Conservation (phyloP, 1,140 invertebrate genomes). For the Phortica variegata region DNA sequence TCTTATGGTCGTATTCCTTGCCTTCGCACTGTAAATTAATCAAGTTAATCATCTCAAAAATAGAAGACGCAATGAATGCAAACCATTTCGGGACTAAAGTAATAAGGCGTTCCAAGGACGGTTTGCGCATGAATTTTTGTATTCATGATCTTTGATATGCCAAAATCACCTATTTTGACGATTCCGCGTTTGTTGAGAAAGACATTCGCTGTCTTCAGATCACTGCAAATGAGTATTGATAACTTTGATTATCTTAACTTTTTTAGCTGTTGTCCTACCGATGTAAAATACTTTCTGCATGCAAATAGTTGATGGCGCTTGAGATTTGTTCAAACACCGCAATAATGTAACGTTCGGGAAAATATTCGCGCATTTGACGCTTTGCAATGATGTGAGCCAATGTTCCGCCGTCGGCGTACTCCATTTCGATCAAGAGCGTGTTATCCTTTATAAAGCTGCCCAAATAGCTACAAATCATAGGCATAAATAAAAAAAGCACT, state of each 20-base stretch:
- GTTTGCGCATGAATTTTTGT: slow-evolving; percentile 72
- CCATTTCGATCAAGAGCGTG: slow-evolving; percentile 77
- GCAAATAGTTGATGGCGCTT: slow-evolving; percentile 71
- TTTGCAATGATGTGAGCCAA: slow-evolving; percentile 66
- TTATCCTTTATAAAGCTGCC: slow-evolving; percentile 76
- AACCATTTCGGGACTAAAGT: slow-evolving; percentile 82
- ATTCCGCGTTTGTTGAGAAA: slow-evolving; percentile 70
- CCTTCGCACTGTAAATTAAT: slow-evolving; percentile 68
- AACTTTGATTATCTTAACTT: not conserved
- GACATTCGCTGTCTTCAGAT: slow-evolving; percentile 78
- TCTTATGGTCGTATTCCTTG: slow-evolving; percentile 76
- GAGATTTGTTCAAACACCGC: slow-evolving; percentile 71
- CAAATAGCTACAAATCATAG: slow-evolving; percentile 62
- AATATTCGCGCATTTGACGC: slow-evolving; percentile 48
- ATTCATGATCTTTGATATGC: slow-evolving; percentile 77
- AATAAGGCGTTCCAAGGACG: slow-evolving; percentile 79
- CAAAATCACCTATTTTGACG: slow-evolving; percentile 77
- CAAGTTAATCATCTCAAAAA: not conserved
- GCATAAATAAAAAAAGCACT: not conserved
- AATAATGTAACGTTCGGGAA: slow-evolving; percentile 66
- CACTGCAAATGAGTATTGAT: slow-evolving; percentile 57
- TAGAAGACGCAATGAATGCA: slow-evolving; percentile 8
- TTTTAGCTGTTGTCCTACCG: slow-evolving; percentile 58
- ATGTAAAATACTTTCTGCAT: slow-evolving; percentile 73
- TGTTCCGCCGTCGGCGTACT: slow-evolving; percentile 77